Base-by-base conservation (phyloP, 2,113 vertebrate genomes). In the Heterocephalus glaber region DNA sequence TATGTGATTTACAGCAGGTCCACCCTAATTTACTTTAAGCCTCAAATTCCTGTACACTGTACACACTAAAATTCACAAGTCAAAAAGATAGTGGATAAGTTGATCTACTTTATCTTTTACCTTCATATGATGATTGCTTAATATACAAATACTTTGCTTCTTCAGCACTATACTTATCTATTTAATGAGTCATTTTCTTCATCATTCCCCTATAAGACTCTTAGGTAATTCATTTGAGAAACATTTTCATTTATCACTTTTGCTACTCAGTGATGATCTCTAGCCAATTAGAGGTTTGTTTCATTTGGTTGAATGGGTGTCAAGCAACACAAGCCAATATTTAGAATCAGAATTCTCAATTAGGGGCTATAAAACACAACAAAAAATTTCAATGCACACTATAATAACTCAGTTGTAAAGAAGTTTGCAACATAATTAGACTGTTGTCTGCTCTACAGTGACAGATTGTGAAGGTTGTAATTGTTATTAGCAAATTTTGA, bases 131-230 rank as follows among this genome's bases (percentile, higher is more conserved):
- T 58, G 17, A 94, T 77, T 44, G 60, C 26, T 85, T 89, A 82
- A 90, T 61, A 63, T 61, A 60, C 26, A 87, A 87, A 94, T n/a
- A n/a, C 4, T 90, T 90, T 89, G 19, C 20, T 94, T 90, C 74
- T 95, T 93, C 52, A 77, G n/a, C 30, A 74, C 47, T 89, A 47
- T 77, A 72, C 90, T 58, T 89, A 89, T 68, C 81, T 95, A 44
- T n/a, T 54, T 87, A 66, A 96, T 84, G 56, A 94, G 52, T 74
- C 28, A 60, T 85, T 97, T 93, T 96, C 94, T 83, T 95, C 56
- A 92, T 90, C 68, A 86, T 35, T 47, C 17, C 61, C 74, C 58
- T 76, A 1, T 33, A 84, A 86, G 26, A 81, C 66, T 96, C 89
- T 81, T 52, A 93, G n/a, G 38, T 80, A 80, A 89, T 89, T 76